A percentile compares a stretch with the other conserved stretches of the same genome.
Evolutionary conservation across 2,113 vertebrate species (phyloP).

Genomic region (Forbesichthys agassizii): DNA sequence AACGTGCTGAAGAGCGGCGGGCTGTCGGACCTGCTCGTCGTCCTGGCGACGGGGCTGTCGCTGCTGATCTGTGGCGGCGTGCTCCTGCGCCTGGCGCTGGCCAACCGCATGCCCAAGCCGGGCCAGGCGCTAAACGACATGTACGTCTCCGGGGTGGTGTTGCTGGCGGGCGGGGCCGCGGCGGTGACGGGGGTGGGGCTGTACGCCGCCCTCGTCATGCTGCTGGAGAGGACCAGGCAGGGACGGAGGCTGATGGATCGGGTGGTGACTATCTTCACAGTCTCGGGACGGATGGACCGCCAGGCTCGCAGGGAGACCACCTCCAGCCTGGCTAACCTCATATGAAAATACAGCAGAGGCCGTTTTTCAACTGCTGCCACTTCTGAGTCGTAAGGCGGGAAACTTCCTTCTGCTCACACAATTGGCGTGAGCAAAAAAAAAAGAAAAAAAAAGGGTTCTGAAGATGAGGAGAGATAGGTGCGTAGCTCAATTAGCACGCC

Average conservation of each 20-base stretch:
- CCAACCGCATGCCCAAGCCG: constrained; percentile 79
- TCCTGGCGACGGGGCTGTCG: constrained; percentile 84
- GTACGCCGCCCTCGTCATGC: constrained; percentile 74
- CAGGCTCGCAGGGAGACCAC: constrained; percentile 82
- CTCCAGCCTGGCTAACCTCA: constrained; percentile 91
- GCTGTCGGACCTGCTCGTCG: constrained; percentile 84
- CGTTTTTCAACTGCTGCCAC: background rate
- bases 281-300: constrained; percentile 83
- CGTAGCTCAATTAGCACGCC: background rate
- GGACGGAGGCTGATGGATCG: constrained; percentile 65
- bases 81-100: constrained; percentile 84
- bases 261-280: constrained; percentile 83
- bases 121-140: constrained; percentile 82
- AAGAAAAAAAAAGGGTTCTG: background rate
- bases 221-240: constrained; percentile 69
- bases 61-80: constrained; percentile 86
- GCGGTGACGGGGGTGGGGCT: constrained; percentile 83
- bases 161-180: constrained; percentile 80
- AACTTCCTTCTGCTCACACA: background rate
- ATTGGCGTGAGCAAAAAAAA: background rate
- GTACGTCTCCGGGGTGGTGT: constrained; percentile 88
- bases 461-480: background rate
- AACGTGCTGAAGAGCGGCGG: constrained; percentile 92
- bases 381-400: background rate
- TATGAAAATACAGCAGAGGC: constrained; percentile 69